phyloP scores from a whole-genome alignment of 2,797 vertebrate genomes.

The Nasua narica region DNA sequence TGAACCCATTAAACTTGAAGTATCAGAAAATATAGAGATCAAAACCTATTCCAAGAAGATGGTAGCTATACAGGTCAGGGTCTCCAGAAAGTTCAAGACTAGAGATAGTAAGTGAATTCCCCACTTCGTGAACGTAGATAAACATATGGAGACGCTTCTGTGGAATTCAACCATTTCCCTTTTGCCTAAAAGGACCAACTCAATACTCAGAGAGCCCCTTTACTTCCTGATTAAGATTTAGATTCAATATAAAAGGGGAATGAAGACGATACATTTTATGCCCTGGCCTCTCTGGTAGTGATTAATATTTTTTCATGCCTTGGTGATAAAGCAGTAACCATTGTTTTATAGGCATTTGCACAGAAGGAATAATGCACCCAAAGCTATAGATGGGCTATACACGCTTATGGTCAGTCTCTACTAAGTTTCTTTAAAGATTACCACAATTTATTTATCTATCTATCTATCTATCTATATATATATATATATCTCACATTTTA shows the following conservation, averaged over 20 bases:
- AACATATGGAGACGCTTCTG: background rate
- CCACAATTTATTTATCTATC: background rate
- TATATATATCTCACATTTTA: background rate
- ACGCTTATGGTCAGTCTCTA: background rate
- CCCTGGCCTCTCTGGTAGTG: background rate
- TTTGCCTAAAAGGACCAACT: background rate
- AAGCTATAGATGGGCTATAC: background rate
- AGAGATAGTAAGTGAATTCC: background rate
- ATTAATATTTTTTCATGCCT: slow-evolving; percentile 33
- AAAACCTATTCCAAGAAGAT: background rate
- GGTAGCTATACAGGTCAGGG: background rate
- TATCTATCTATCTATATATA: background rate
- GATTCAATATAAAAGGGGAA: slow-evolving; percentile 13
- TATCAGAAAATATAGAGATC: background rate
- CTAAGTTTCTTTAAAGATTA: background rate
- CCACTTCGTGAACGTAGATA: background rate
- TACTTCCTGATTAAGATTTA: slow-evolving; percentile 45
- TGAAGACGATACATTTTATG: slow-evolving; percentile 51
- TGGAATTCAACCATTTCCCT: background rate
- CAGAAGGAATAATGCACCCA: background rate
- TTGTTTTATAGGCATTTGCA: background rate
- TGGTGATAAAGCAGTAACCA: background rate
- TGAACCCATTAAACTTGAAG: background rate
- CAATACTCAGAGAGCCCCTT: background rate
- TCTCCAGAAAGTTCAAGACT: background rate